Evolutionary conservation across 2,797 vertebrate genomes (phyloP).

Genomic region (Calcarius lapponicus): DNA sequence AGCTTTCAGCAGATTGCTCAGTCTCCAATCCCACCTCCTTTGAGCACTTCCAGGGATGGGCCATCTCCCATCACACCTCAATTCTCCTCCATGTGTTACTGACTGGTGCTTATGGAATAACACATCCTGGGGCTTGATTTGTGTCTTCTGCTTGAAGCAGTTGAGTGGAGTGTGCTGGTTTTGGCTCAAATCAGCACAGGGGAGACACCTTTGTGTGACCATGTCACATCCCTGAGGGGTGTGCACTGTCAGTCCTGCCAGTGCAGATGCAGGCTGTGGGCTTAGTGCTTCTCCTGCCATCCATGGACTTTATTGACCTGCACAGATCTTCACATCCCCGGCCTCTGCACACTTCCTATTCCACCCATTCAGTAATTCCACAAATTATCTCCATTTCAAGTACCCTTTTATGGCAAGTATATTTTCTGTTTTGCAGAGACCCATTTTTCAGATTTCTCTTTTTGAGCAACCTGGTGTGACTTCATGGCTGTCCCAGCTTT

Average conservation of each 20-base stretch:
- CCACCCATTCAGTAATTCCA: neutral
- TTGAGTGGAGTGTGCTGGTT: neutral
- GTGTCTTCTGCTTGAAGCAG: neutral
- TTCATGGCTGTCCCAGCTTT: neutral
- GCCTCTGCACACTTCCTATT: neutral
- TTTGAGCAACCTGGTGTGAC: neutral
- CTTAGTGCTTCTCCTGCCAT: neutral
- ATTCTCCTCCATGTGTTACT: neutral
- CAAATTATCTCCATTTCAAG: neutral
- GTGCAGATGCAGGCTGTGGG: neutral
- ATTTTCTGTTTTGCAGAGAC: neutral
- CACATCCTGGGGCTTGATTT: neutral
- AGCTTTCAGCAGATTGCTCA: neutral
- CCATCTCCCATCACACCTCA: accelerated
- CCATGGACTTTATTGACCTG: neutral
- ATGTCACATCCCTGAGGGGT: neutral
- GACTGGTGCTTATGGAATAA: neutral
- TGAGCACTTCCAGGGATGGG: neutral
- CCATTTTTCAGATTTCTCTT: neutral
- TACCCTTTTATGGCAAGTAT: neutral
- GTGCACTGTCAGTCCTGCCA: neutral
- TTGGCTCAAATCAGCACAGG: neutral
- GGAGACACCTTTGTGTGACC: neutral
- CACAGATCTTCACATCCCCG: neutral
- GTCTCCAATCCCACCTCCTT: neutral